phyloP scores from a whole-genome alignment of 2,113 vertebrate genomes.

The Orcinus orca region DNA sequence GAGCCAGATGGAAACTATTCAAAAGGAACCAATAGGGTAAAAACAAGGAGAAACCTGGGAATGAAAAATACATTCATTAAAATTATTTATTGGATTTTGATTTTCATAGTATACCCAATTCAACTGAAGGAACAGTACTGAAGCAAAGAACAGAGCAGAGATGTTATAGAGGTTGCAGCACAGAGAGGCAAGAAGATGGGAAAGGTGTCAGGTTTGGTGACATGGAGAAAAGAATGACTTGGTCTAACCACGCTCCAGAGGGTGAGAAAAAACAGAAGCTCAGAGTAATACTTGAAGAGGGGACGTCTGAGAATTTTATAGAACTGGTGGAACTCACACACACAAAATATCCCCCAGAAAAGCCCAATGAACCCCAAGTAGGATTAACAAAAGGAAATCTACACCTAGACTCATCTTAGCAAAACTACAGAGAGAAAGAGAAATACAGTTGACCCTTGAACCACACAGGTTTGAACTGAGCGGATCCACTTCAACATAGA shows the following conservation, averaged over 20 bases:
- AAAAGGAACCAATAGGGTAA: background rate
- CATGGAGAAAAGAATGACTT: fast-evolving
- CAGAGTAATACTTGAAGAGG: no score
- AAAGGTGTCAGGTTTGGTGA: background rate
- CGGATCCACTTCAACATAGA: background rate
- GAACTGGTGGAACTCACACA: background rate
- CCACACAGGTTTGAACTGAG: background rate
- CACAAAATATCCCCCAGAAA: background rate
- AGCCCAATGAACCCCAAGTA: background rate
- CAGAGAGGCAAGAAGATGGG: background rate
- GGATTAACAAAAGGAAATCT: fast-evolving
- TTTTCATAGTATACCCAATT: fast-evolving
- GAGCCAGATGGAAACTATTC: no score
- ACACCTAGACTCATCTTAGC: fast-evolving
- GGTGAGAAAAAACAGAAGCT: background rate
- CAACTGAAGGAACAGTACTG: background rate
- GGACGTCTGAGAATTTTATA: fast-evolving
- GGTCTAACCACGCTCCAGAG: no score
- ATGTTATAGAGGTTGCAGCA: no score
- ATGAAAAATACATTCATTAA: background rate
- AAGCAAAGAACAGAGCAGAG: background rate
- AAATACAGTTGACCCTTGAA: background rate
- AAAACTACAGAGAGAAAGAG: background rate
- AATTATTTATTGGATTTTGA: no score
- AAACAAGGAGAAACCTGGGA: background rate